Conservation (phyloP, 2,888 invertebrate genomes). For the Euproctis similis region DNA sequence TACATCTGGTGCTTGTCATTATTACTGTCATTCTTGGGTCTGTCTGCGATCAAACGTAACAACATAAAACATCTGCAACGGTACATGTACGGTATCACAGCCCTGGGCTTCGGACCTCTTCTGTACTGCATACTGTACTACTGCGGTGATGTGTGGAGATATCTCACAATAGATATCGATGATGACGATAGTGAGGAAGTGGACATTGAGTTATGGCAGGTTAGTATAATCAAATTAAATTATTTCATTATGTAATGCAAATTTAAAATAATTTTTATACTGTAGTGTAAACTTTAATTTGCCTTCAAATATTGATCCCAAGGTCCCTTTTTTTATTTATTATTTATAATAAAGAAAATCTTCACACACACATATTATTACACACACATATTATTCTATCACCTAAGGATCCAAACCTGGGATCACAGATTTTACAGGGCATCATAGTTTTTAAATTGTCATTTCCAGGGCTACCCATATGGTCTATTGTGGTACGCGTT, state of each 20-base stretch:
- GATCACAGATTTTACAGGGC: background rate
- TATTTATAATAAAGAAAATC: too few relatives aligned
- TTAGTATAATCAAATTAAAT: too few relatives aligned
- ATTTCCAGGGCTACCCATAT: slow-evolving; percentile 88
- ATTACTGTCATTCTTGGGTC: slow-evolving; percentile 87
- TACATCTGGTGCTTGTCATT: slow-evolving; percentile 93
- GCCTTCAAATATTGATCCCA: too few relatives aligned
- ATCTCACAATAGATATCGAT: slow-evolving; percentile 74
- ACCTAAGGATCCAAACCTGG: too few relatives aligned
- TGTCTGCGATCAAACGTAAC: slow-evolving; percentile 91
- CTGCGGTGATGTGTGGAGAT: slow-evolving; percentile 88
- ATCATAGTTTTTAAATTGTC: background rate
- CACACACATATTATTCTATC: too few relatives aligned
- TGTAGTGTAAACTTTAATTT: too few relatives aligned
- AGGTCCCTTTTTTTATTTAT: too few relatives aligned
- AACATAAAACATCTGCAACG: slow-evolving; percentile 83
- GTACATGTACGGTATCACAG: slow-evolving; percentile 83
- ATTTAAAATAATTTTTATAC: too few relatives aligned
- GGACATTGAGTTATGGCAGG: slow-evolving; percentile 89
- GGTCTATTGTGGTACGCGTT: slow-evolving; percentile 95
- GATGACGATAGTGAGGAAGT: slow-evolving; percentile 70
- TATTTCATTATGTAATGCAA: too few relatives aligned
- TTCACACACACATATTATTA: too few relatives aligned
- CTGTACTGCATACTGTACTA: slow-evolving; percentile 88
- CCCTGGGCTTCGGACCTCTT: slow-evolving; percentile 86